Base-by-base conservation (phyloP, 2,888 invertebrate genomes). In the Drosophila vallismaia region DNA sequence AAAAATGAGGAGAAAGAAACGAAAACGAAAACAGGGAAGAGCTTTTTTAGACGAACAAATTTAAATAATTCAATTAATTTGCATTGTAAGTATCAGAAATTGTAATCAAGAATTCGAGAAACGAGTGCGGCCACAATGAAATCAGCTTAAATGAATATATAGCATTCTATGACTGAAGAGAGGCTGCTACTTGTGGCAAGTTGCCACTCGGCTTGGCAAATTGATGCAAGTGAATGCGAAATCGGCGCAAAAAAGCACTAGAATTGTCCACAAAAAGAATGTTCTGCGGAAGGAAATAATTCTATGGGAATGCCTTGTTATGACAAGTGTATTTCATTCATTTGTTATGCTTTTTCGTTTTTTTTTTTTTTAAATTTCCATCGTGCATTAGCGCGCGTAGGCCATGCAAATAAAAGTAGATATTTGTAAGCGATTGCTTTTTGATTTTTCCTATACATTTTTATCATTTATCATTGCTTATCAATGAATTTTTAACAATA, bases 61-160 rank as follows among this genome's bases (percentile, higher is more conserved):
- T 89, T 82, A 89, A 89, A 89, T 88, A 89, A 89, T 88, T 89
- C 82, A 89, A 89, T 89, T 88, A 89, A 88, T 89, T 88, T 88
- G 89, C 86, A 89, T 89, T 89, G 85, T 86, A 84, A 84, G 84
- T 82, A 82, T 73, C 66, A 79, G 71, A 50, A 74, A 85, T 82
- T 85, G 85, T 85, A 85, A 84, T 82, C 62, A 63, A 77, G 75
- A 82, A 75, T 75, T 76, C 74, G 76, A 76, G 76, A 74, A 80
- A 75, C 82, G 73, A 80, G 72, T 77, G 74, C 48, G 52, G 52
- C 58, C 51, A 66, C 64, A 69, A 57, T 64, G 63, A 69, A 69
- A 55, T 67, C 40, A 77, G 77, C 70, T 81, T 82, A 75, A 82
- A 77, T 80, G 67, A 77, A 80, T 77, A 79, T 36, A n/a, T 36